These are phyloP conservation scores for Platygyra sinensis DNA, from an alignment of 64 coral and sea anemone species.

Conservation along the genomic window DNA sequence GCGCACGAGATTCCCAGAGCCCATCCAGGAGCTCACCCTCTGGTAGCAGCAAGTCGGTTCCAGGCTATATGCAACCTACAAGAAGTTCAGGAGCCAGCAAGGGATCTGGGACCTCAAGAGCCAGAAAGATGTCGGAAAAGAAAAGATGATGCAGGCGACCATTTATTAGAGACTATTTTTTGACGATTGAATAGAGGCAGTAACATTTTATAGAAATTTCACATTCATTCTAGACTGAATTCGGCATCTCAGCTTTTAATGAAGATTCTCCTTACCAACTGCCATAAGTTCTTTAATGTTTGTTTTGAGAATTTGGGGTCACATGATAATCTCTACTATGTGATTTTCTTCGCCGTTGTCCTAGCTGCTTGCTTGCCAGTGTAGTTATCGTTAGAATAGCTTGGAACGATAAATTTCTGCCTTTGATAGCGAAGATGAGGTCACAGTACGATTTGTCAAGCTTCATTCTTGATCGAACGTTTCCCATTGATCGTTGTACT, in stretches of 20 bases:
- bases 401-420: not conserved
- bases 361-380: no score
- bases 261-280: not conserved
- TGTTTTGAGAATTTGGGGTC: not conserved
- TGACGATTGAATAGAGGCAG: slow-evolving; percentile 1
- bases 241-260: not conserved
- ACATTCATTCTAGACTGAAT: not conserved
- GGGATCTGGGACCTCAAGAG: slow-evolving; percentile 24
- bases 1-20: slow-evolving; percentile 39
- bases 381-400: not conserved
- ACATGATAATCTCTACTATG: no score
- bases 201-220: not conserved
- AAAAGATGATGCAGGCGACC: slow-evolving; percentile 48
- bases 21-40: slow-evolving; percentile 46
- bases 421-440: not conserved
- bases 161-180: slow-evolving; percentile 33
- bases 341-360: no score
- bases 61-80: slow-evolving; percentile 76
- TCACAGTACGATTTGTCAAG: not conserved
- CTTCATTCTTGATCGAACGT: not conserved
- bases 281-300: not conserved
- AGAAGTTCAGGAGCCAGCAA: slow-evolving; percentile 53
- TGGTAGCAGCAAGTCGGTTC: slow-evolving; percentile 8
- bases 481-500: not conserved
- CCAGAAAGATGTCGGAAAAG: slow-evolving; percentile 38